Percentiles rank a stretch among this genome's conserved stretches.
Evolutionary conservation across 2,113 vertebrate species (phyloP).

Genomic region (Crotalus viridis): DNA sequence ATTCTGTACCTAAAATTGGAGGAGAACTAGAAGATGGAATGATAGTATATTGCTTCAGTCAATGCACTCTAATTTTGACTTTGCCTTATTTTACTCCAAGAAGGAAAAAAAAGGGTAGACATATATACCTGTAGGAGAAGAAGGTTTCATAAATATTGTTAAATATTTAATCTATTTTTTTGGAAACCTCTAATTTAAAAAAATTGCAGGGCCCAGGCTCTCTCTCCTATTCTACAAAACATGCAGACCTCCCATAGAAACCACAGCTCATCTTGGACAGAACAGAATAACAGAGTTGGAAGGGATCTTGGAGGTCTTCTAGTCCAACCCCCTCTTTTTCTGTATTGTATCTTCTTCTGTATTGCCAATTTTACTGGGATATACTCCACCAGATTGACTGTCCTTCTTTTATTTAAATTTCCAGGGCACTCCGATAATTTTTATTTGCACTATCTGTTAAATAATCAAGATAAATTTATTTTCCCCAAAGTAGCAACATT

Average conservation of each 20-base stretch:
- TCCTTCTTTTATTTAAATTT: not conserved
- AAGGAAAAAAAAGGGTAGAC: not conserved
- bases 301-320: not conserved
- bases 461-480: not conserved
- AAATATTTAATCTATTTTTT: not conserved
- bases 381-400: not conserved
- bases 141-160: not conserved
- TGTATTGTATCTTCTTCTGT: not conserved
- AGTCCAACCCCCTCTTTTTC: not conserved
- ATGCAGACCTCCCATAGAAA: not conserved
- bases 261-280: not conserved
- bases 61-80: not conserved
- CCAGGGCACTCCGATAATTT: not conserved
- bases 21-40: not conserved
- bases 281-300: not conserved
- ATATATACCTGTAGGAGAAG: not conserved
- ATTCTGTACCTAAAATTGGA: not conserved
- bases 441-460: not conserved
- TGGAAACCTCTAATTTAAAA: not conserved
- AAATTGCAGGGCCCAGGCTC: not conserved
- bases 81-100: not conserved
- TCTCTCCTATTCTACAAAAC: not conserved
- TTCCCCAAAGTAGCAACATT: not conserved
- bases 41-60: not conserved
- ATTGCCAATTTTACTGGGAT: not conserved